Percentiles rank a stretch among this genome's conserved stretches.
Conservation (phyloP, 2,113 vertebrate species). For the Lontra canadensis region DNA sequence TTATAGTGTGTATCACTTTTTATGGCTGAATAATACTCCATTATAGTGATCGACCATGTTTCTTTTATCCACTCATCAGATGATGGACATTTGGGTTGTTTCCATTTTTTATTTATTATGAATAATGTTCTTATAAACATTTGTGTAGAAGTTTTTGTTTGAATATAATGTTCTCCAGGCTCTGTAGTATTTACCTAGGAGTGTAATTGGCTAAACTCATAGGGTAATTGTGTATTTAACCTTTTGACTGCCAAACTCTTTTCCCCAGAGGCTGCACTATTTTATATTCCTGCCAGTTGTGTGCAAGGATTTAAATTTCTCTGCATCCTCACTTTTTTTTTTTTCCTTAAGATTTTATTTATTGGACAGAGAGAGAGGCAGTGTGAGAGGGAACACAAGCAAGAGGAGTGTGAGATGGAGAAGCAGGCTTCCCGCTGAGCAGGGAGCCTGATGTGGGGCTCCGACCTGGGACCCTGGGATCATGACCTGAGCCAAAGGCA, state of each 20-base stretch:
- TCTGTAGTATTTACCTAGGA: neutral
- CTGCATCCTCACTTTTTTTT: neutral
- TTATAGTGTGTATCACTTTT: neutral
- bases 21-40: neutral
- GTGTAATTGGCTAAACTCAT: neutral
- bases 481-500: no score
- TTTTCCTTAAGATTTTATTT: no score
- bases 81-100: neutral
- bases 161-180: neutral
- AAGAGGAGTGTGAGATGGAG: no score
- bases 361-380: no score
- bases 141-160: neutral
- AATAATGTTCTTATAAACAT: neutral
- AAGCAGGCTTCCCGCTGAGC: no score
- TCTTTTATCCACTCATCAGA: neutral
- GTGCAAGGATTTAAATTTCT: neutral
- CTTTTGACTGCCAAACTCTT: neutral
- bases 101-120: neutral
- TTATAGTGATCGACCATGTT: neutral
- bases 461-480: no score
- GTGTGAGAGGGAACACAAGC: no score
- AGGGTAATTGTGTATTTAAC: neutral
- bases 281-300: neutral
- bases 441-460: no score
- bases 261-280: neutral